Conservation (phyloP, 2,113 vertebrate species). For the Regulus satrapa region DNA sequence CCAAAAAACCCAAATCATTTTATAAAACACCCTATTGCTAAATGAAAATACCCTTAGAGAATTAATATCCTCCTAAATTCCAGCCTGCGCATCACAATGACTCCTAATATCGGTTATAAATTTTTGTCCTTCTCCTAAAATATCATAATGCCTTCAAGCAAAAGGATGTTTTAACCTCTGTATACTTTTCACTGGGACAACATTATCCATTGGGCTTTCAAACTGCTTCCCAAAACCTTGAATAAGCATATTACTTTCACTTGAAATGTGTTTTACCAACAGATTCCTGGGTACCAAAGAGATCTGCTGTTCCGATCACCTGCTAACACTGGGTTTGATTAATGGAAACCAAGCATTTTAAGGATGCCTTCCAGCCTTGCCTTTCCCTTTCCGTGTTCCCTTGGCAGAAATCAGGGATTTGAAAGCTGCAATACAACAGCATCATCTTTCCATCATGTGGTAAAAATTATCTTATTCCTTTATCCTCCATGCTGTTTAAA, state of each 20-base stretch:
- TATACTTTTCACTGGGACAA: neutral
- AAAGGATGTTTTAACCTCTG: neutral
- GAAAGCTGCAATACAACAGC: conserved; percentile 4
- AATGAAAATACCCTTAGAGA: neutral
- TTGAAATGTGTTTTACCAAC: neutral
- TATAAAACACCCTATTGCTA: neutral
- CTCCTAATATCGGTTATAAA: neutral
- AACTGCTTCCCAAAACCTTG: neutral
- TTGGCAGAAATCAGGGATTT: conserved; percentile 12
- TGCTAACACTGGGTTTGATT: neutral
- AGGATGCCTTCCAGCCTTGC: neutral
- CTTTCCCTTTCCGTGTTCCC: neutral
- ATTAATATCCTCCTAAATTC: neutral
- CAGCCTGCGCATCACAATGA: neutral
- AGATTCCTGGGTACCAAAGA: neutral
- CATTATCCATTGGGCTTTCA: neutral
- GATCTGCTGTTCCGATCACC: neutral
- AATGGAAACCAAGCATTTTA: conserved; percentile 4
- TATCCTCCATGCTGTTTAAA: conserved; percentile 17
- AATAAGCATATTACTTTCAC: neutral
- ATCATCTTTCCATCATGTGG: neutral
- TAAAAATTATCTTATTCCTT: conserved; percentile 57
- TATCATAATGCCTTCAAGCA: neutral
- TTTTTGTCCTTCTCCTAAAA: neutral
- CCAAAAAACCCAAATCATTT: neutral